Evolutionary conservation across 2,797 vertebrate species (phyloP).

Genomic region (Eupleurogrammus muticus): DNA sequence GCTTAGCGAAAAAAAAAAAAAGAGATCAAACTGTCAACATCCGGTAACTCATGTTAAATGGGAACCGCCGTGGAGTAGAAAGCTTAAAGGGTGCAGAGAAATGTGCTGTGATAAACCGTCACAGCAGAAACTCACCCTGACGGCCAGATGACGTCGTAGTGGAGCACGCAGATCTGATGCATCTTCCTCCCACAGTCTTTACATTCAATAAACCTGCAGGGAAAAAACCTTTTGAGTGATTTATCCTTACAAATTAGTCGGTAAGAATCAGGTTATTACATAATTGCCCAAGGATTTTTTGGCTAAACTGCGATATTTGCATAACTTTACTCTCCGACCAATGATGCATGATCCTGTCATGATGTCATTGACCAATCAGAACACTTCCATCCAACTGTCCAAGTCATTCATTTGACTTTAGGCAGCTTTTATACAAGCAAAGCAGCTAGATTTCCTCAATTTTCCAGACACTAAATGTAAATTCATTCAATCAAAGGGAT

Average conservation of each 20-base stretch:
- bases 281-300: too few relatives aligned
- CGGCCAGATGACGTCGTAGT: conserved; percentile 98
- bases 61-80: not conserved
- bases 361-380: too few relatives aligned
- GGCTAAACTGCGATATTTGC: too few relatives aligned
- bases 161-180: conserved; percentile 99
- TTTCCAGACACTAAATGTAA: too few relatives aligned
- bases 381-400: too few relatives aligned
- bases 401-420: too few relatives aligned
- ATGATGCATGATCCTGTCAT: too few relatives aligned
- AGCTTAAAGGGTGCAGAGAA: not conserved
- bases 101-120: not conserved
- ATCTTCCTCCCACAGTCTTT: conserved; percentile 99
- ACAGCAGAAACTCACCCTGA: conserved; percentile 86
- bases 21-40: conserved; percentile 12
- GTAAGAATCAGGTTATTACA: too few relatives aligned
- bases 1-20: conserved; percentile 85
- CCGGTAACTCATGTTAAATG: not conserved
- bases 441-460: too few relatives aligned
- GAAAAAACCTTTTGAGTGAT: conserved; percentile 21
- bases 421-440: too few relatives aligned
- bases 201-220: conserved; percentile 96
- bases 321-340: too few relatives aligned
- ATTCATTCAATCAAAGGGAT: too few relatives aligned
- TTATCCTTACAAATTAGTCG: not conserved